Conservation (phyloP, 2,113 vertebrate species). For the Sprattus sprattus region DNA sequence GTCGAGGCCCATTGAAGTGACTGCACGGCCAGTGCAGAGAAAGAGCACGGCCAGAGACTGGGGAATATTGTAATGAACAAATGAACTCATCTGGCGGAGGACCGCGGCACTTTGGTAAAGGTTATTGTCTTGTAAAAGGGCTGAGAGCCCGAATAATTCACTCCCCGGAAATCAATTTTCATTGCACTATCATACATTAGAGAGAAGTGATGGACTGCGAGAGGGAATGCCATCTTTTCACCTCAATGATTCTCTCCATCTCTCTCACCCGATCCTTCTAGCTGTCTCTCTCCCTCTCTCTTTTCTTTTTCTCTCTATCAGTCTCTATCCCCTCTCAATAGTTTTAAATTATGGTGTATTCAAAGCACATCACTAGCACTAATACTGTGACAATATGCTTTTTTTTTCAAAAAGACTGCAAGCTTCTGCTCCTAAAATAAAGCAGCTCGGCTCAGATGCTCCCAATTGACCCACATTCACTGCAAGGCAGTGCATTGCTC, state of each 20-base stretch:
- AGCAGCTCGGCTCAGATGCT: not conserved
- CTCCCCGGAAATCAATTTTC: constrained; percentile 70
- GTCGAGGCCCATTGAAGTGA: constrained; percentile 46
- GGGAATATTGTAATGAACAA: constrained; percentile 61
- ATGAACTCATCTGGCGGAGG: constrained; percentile 54
- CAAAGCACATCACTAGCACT: not conserved
- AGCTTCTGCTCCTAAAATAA: not conserved
- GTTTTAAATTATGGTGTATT: not conserved
- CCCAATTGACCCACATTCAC: not conserved
- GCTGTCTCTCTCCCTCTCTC: constrained; percentile 44
- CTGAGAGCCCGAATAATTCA: constrained; percentile 64
- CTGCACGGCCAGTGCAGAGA: constrained; percentile 33
- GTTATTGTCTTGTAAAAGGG: constrained; percentile 48
- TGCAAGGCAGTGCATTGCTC: not conserved
- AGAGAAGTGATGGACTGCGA: constrained; percentile 53
- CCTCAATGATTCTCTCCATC: constrained; percentile 53
- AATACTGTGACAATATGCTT: not conserved
- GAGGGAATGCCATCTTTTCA: constrained; percentile 42
- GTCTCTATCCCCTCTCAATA: constrained; percentile 2
- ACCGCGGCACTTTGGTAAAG: constrained; percentile 34
- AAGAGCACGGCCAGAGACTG: constrained; percentile 22
- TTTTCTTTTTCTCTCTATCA: constrained; percentile 24
- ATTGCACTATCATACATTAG: constrained; percentile 63
- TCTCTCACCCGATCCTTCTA: constrained; percentile 44
- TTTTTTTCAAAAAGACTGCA: not conserved